Evolutionary conservation across 1,140 invertebrate genomes (phyloP).

Genomic region (Lasioglossum baleicum): DNA sequence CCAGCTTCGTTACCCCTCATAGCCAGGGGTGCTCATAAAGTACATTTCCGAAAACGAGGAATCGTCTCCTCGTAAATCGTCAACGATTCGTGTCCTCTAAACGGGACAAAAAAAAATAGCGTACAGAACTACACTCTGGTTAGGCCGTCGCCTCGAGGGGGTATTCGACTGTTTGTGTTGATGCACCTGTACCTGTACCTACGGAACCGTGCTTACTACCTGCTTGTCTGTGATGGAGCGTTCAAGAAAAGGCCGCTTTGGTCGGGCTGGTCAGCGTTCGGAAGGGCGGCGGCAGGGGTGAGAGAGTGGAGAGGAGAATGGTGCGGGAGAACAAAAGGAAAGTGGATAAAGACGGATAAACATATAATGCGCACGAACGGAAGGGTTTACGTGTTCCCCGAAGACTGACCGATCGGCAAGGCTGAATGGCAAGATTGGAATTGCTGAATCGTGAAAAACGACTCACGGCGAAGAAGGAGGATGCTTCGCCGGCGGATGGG

Average conservation of each 20-base stretch:
- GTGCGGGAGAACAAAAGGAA: conserved; percentile 36
- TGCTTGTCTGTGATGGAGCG: conserved; percentile 12
- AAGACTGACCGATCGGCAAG: conserved; percentile 57
- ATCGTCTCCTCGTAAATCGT: conserved; percentile 1
- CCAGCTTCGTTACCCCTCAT: no score
- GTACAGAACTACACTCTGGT: background rate
- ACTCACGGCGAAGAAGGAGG: conserved; percentile 9
- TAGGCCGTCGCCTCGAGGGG: conserved; percentile 1
- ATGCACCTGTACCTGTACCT: conserved; percentile 43
- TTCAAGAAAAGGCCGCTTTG: conserved; percentile 14
- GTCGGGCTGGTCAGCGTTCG: background rate
- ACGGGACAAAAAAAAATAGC: no score
- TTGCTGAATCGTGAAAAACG: conserved; percentile 66
- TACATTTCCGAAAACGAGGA: background rate
- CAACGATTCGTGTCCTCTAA: background rate
- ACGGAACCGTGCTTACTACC: conserved; percentile 22
- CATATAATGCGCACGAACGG: conserved; percentile 68
- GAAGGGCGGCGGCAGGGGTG: no score
- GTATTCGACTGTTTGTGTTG: conserved; percentile 12
- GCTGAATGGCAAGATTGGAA: conserved; percentile 56
- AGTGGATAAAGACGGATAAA: conserved; percentile 65
- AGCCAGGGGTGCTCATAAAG: background rate
- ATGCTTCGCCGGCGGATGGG: background rate
- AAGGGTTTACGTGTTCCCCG: conserved; percentile 71
- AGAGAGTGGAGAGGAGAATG: background rate